Evolutionary conservation across 2,113 vertebrate genomes (phyloP), one percentile per base, ranked within the genome.

Genomic region (Eclectus roratus): DNA sequence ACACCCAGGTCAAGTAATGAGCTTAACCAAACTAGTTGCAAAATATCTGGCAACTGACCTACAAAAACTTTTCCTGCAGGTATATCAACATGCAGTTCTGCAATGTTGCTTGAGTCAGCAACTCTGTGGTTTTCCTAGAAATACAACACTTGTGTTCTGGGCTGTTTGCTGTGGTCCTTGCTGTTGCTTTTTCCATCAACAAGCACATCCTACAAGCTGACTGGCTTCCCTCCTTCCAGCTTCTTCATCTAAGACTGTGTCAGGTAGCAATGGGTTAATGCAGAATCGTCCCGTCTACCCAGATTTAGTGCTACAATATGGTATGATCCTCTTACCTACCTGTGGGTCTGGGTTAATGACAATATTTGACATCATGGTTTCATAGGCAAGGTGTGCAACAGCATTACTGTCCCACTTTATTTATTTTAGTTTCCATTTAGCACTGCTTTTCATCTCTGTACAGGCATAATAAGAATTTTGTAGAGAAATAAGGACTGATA

Each of bases 71-170:
- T 29, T 69, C 60, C 84, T 39, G 23, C 39, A 24, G 7, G 13
- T 9, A 16, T 78, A 53, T 13, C 27, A 44, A 23, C 27, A 47
- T 1, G 2, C 11, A 70, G n/a, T 63, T 33, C 55, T 84, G 93
- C 52, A 29, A 21, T 52, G 61, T 85, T 88, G 83, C 74, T 66
- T 49, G 89, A 85, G 76, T 68, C 70, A 53, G 70, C 84, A 61
- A 41, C 25, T 50, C 39, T 21, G 27, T 29, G 60, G 5, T 4
- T 74, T 86, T 87, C 49, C n/a, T 53, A 71, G 65, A 25, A 80
- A 11, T 41, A 53, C 14, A 61, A 31, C 43, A 19, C 50, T 72
- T 79, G 8, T 25, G 9, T 58, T 70, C 58, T 74, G 80, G 23
- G 23, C 44, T 78, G 10, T 73, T 55, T 65, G 20, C 28, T 93